Evolutionary conservation across 1,140 invertebrate species (phyloP), one percentile per base, ranked within the genome.

Genomic region (Conus betulinus): DNA sequence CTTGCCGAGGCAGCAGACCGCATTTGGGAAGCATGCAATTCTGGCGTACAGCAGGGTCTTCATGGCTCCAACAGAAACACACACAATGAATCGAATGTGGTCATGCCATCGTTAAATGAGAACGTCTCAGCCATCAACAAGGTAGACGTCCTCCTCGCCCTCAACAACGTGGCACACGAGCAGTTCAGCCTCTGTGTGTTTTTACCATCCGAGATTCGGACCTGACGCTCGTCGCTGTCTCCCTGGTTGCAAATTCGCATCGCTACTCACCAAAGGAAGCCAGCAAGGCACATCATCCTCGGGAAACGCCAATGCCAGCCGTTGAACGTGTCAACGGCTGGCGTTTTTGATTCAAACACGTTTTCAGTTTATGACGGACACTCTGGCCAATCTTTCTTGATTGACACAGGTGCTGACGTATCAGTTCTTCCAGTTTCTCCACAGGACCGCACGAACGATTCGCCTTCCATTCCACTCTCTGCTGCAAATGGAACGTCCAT

Each of bases 291-390:
- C 74, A 78, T 78, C 74, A n/a, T 63, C 60, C 60, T 78, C 74
- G 74, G 74, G 74, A 78, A 78, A 78, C 27, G 74, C 74, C 74
- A 78, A 78, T 25, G 74, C 74, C 74, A 78, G 74, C 74, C 74
- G 74, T n/a, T 78, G 74, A 78, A 78, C 74, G 74, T 78, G 74
- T n/a, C 74, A 78, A 23, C 13, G 74, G 74, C 74, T 78, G 74
- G 74, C 74, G 74, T 78, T 39, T 78, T n/a, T 39, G 27, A 78
- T 78, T 78, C 74, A 1, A 78, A 78, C 74, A 78, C 3, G 39
- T 78, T 78, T 78, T 78, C 74, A 78, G 2, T 78, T 78, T 78
- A 78, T 78, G 74, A 78, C n/a, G 1, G 74, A 39, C 74, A 78
- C 74, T 25, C 74, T n/a, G 74, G 74, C 74, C 74, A 78, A 11